phyloP scores from a whole-genome alignment of 2,113 vertebrate genomes.

The Bagarius yarrelli region DNA sequence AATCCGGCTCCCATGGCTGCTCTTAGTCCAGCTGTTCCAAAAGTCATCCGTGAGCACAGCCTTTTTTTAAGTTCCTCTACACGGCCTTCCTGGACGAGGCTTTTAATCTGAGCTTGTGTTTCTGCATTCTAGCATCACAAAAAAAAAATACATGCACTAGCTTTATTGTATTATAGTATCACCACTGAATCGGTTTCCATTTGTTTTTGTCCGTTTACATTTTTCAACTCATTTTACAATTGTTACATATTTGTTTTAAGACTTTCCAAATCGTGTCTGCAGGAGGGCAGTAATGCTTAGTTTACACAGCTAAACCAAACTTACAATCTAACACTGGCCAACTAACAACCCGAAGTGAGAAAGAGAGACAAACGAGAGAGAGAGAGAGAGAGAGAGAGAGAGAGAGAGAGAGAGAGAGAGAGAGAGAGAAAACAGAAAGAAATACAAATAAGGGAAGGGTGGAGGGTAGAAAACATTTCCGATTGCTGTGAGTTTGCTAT shows the following conservation, averaged over 20 bases:
- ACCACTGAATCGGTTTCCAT: neutral
- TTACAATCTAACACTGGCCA: neutral
- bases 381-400: no score
- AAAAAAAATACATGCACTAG: neutral
- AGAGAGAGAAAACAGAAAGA: no score
- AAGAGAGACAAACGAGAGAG: no score
- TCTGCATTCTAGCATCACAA: conserved; percentile 75
- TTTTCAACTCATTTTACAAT: neutral
- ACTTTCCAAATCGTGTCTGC: neutral
- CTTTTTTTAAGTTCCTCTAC: conserved; percentile 77
- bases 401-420: no score
- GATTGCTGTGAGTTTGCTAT: no score
- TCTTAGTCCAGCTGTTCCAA: conserved; percentile 90
- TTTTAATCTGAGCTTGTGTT: conserved; percentile 83
- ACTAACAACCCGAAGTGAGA: neutral
- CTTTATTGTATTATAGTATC: no score
- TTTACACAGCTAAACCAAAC: neutral
- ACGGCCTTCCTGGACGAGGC: conserved; percentile 69
- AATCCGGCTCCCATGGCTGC: conserved; percentile 92
- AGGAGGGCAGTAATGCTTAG: neutral
- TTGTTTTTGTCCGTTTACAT: neutral
- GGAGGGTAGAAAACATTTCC: no score
- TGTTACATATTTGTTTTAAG: neutral
- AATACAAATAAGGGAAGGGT: no score
- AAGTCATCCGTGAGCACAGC: conserved; percentile 82